A percentile compares a stretch with the other conserved stretches of the same genome.
These are phyloP conservation scores for Aphaenogaster ashmeadi DNA, from an alignment of 1,140 invertebrate species.

Conservation along the genomic window DNA sequence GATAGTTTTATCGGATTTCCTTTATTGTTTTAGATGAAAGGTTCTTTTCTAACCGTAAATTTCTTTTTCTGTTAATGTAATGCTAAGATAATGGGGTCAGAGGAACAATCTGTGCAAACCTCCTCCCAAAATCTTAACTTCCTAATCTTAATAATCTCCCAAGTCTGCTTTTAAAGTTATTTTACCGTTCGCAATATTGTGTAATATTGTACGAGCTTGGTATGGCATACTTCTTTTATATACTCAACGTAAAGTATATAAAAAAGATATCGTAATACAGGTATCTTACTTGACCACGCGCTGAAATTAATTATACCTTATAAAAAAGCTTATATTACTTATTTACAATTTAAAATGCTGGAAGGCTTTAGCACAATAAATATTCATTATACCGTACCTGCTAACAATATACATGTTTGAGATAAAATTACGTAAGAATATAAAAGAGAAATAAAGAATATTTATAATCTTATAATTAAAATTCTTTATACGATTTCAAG, in stretches of 20 bases:
- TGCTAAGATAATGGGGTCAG: conserved; percentile 49
- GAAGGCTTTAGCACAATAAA: background rate
- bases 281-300: background rate
- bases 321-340: conserved; percentile 4
- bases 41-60: background rate
- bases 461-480: background rate
- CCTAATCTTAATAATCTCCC: conserved; percentile 4
- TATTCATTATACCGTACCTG: conserved; percentile 17
- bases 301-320: background rate
- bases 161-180: conserved; percentile 10
- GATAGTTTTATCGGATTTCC: background rate
- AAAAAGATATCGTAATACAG: conserved; percentile 14
- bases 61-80: conserved; percentile 4
- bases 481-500: conserved; percentile 19
- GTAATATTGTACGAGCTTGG: conserved; percentile 78
- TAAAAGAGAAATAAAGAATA: conserved; percentile 9
- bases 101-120: conserved; percentile 29
- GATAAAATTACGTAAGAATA: background rate
- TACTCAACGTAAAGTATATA: conserved; percentile 59
- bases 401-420: background rate
- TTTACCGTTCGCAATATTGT: conserved; percentile 29
- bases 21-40: background rate
- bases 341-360: conserved; percentile 4
- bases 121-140: conserved; percentile 10
- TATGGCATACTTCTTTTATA: conserved; percentile 82